These are phyloP conservation scores for Orthonyx spaldingii DNA, from an alignment of 2,113 vertebrate genomes.

Conservation along the genomic window DNA sequence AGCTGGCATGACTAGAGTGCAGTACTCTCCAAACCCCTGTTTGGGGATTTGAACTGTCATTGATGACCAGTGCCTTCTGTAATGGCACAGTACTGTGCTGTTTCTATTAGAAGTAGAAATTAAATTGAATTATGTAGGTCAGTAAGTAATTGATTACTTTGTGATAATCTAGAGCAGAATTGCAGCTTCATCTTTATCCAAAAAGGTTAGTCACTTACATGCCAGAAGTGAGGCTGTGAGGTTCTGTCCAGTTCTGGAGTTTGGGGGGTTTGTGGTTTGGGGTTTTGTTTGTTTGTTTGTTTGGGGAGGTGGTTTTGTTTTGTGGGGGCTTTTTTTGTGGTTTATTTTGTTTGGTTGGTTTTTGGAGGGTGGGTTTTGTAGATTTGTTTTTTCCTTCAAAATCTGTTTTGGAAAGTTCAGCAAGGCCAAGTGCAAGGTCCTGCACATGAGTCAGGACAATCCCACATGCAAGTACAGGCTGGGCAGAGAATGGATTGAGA, in stretches of 20 bases:
- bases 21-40: background rate
- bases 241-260: background rate
- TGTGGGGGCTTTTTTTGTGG: background rate
- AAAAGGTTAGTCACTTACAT: background rate
- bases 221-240: background rate
- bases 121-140: background rate
- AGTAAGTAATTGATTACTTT: background rate
- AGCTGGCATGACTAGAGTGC: background rate
- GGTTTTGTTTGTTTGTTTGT: background rate
- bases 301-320: background rate
- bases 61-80: background rate
- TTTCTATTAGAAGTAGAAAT: background rate
- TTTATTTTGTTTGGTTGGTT: background rate
- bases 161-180: background rate
- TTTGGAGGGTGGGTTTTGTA: background rate
- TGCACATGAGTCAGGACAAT: background rate
- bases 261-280: background rate
- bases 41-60: background rate
- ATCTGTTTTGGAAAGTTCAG: background rate
- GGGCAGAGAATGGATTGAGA: background rate
- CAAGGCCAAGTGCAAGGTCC: background rate
- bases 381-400: background rate
- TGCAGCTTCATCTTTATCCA: background rate
- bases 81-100: background rate
- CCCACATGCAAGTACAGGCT: background rate